Base-by-base conservation (phyloP, 2,888 invertebrate species). In the Elaeidobius kamerunicus region DNA sequence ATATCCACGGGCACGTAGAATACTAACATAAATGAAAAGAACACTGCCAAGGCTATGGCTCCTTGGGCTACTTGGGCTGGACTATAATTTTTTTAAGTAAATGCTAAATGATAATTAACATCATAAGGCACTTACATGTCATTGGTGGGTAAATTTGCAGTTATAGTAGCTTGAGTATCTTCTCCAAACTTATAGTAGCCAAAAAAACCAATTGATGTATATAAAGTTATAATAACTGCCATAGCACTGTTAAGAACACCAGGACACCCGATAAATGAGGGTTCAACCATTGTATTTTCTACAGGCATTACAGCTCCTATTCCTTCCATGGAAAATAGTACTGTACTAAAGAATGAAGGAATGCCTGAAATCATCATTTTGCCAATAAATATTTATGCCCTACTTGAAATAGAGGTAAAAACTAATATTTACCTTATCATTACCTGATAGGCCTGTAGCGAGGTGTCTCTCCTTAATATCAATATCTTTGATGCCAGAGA, bases 251-350 rank as follows among this genome's bases (percentile, higher is more conserved):
- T 93, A 0, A 97, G 75, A 0, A 94, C 91, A 9, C 96, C 91
- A 0, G 87, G 88, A 58, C 85, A 85, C 2, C 85, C 84, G 27
- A 94, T 80, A 67, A 90, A 90, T 58, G 88, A 85, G 52, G 85
- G 77, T 0, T 85, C 84, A 15, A 78, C 80, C 94, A 97, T 95
- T 38, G 87, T 88, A 69, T 95, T 95, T 72, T 96, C 95, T n/a
- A 97, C 84, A 0, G 97, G 97, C 80, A 97, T 85, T 7, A 96
- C 89, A 42, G 87, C 88, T 35, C 91, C 91, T 60, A 98, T 96
- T 38, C 65, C 94, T 76, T 99, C 98, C 84, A 98, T 97, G 1
- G 98, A 93, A 70, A 96, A 99, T 61, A 99, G 87, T 0, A 94
- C 96, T 0, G 96, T 97, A 47, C 96, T 82, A 70, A 98, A 91